A percentile compares a stretch with the other conserved stretches of the same genome.
phyloP scores from a whole-genome alignment of 2,888 invertebrate genomes.

The Chrysolina haemoptera region DNA sequence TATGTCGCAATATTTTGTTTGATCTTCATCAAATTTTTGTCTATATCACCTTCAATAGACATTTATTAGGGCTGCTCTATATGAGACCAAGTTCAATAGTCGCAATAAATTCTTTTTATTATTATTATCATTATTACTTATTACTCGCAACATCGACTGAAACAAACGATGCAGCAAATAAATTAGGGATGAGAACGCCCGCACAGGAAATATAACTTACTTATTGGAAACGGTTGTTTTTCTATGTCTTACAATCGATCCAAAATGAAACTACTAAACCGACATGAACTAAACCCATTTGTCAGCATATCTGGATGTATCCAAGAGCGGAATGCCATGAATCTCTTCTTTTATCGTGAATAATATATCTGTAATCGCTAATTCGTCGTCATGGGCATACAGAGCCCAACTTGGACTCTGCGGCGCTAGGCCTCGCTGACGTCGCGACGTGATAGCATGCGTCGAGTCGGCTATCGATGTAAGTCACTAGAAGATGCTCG shows the following conservation, averaged over 20 bases:
- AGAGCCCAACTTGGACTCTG: slow-evolving; percentile 50
- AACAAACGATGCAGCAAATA: no score
- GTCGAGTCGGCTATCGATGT: slow-evolving; percentile 48
- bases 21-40: no score
- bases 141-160: no score
- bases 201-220: no score
- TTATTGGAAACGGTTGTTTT: neutral
- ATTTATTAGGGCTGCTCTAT: no score
- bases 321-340: slow-evolving; percentile 40
- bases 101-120: no score
- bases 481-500: slow-evolving; percentile 28
- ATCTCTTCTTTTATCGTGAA: slow-evolving; percentile 48
- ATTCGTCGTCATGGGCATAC: slow-evolving; percentile 47
- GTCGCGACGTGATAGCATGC: slow-evolving; percentile 32
- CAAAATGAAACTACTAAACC: neutral
- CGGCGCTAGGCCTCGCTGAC: slow-evolving; percentile 51
- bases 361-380: slow-evolving; percentile 52
- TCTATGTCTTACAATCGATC: neutral
- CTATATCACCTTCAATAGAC: no score
- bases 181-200: no score
- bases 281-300: slow-evolving; percentile 13
- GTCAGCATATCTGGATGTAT: slow-evolving; percentile 18
- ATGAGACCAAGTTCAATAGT: no score
- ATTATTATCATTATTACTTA: no score
- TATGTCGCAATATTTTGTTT: no score